phyloP scores from a whole-genome alignment of 2,113 vertebrate species.

The Tretioscincus oriximinensis region DNA sequence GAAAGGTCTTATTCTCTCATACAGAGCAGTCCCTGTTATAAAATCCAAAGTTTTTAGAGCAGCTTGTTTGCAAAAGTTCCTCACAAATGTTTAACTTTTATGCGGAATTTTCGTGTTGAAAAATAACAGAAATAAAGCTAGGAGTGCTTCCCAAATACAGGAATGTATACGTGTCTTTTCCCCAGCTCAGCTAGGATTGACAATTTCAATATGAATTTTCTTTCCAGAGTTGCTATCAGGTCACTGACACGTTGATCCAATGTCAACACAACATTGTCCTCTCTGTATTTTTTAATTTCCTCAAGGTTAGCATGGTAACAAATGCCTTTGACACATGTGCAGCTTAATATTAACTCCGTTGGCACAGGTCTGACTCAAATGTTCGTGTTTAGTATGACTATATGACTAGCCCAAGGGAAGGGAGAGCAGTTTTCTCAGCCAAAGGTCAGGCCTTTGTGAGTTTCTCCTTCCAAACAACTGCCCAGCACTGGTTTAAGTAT shows the following conservation, averaged over 20 bases:
- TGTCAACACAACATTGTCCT: neutral
- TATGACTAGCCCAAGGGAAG: no score
- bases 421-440: neutral
- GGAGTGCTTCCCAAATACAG: neutral
- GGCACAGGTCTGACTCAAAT: no score
- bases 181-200: neutral
- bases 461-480: neutral
- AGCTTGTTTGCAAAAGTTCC: neutral
- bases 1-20: neutral
- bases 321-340: neutral
- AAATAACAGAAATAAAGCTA: neutral
- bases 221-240: neutral
- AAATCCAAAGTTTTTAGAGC: neutral
- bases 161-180: neutral
- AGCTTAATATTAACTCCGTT: constrained; percentile 1
- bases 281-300: no score
- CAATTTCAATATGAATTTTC: neutral
- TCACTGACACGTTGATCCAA: neutral
- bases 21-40: neutral
- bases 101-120: neutral
- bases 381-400: no score
- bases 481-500: neutral
- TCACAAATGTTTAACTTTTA: neutral
- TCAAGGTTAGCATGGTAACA: neutral
- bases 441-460: neutral